Base-by-base conservation (phyloP, 2,797 vertebrate species). In the Acanthurus lineatus region DNA sequence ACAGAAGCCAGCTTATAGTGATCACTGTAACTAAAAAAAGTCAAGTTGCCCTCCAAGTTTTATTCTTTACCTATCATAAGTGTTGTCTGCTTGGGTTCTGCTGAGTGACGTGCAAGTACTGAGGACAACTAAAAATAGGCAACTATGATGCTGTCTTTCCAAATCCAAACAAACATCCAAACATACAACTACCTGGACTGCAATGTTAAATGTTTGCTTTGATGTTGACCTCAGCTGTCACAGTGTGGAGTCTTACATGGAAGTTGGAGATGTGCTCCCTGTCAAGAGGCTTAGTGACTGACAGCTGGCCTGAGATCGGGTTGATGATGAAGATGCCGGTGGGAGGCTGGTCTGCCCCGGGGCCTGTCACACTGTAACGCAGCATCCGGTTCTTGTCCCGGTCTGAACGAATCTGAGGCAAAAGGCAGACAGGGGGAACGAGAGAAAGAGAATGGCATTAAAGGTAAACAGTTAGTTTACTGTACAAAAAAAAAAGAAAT, bases 281-380 rank as follows among this genome's bases (percentile, higher is more conserved):
- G 94, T 99, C 98, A 89, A 99, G 94, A 72, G 98, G 98, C 86
- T 98, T 98, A 72, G 97, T 98, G 92, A 99, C 98, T 0, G 95
- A 97, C 85, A 99, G 96, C 87, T 98, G 96, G 76, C 98, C 98
- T 6, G 97, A 97, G 94, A 99, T 97, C 45, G 97, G 97, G 92
- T 96, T 97, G 91, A 99, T 99, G 90, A 98, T 98, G 92, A 98
- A 99, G 93, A 99, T 97, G 28, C 97, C 96, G 0, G 96, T 97
- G 0, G 98, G 98, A 57, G 98, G 97, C 76, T 99, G 98, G 94
- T 99, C 98, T 1, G 97, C 98, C 64, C 98, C 98, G 1, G 98
- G 97, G 51, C 98, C 98, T 0, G 98, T 99, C 83, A 99, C 98
- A 0, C 98, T 99, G 92, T 99, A 99, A 60, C 97, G 94, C 7